Evolutionary conservation across 37 sponge, comb jelly and placozoan species (phyloP).

Genomic region (Ephydatia muelleri): DNA sequence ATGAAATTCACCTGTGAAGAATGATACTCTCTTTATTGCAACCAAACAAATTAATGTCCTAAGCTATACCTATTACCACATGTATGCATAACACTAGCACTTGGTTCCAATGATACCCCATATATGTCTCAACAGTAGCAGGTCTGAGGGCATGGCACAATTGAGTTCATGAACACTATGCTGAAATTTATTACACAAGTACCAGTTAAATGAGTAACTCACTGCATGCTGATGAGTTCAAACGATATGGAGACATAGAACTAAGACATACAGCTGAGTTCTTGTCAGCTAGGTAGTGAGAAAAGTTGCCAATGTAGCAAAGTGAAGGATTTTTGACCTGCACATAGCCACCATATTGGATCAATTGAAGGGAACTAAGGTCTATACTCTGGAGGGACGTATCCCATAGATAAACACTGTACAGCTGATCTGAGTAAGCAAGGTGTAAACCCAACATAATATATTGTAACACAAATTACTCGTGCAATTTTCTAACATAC

Average conservation of each 20-base stretch:
- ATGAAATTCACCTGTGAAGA: too few relatives aligned
- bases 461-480: background rate
- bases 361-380: constrained; percentile 41
- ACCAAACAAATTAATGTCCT: too few relatives aligned
- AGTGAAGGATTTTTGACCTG: constrained; percentile 21
- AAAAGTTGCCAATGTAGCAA: constrained; percentile 51
- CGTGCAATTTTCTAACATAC: background rate
- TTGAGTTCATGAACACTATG: background rate
- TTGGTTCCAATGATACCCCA: background rate
- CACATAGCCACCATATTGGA: constrained; percentile 22
- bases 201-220: background rate
- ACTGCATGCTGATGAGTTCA: constrained; percentile 14
- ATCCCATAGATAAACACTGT: background rate
- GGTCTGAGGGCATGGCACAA: background rate
- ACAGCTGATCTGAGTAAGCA: background rate
- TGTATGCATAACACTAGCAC: constrained; percentile 11
- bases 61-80: too few relatives aligned
- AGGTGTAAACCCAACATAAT: background rate
- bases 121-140: background rate
- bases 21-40: too few relatives aligned
- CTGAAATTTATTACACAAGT: background rate
- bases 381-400: constrained; percentile 20
- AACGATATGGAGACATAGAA: background rate
- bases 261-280: background rate
- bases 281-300: background rate